Conservation (phyloP, 2,113 vertebrate species). For the Pachypanchax playfairii region DNA sequence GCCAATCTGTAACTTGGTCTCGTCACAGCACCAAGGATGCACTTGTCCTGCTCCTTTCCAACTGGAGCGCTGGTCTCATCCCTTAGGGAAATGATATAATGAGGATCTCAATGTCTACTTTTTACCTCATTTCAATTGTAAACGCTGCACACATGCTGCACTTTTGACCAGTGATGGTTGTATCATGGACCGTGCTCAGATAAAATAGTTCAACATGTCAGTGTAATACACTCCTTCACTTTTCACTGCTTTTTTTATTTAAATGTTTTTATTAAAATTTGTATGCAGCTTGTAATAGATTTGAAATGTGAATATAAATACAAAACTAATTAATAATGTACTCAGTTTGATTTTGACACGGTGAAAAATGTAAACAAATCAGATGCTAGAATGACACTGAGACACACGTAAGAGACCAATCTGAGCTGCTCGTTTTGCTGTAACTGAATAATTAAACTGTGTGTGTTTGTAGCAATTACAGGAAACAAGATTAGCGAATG, state of each 20-base stretch:
- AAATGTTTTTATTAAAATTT: background rate
- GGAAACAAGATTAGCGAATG: conserved; percentile 55
- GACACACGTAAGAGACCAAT: too few species aligned
- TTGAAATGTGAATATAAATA: background rate
- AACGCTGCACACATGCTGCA: conserved; percentile 72
- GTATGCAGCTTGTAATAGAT: background rate
- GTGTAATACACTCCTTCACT: conserved; percentile 32
- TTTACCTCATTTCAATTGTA: conserved; percentile 82
- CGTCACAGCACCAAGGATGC: conserved; percentile 45
- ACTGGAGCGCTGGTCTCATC: conserved; percentile 61
- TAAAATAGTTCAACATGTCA: conserved; percentile 75
- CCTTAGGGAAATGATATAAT: conserved; percentile 78
- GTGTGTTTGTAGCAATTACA: conserved; percentile 60
- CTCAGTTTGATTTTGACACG: background rate
- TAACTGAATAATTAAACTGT: conserved; percentile 31
- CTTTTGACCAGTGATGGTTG: conserved; percentile 78
- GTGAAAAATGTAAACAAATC: background rate
- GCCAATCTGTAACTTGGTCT: conserved; percentile 55
- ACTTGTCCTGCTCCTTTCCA: conserved; percentile 56
- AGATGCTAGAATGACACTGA: too few species aligned
- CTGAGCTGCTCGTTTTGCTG: background rate
- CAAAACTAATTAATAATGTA: background rate
- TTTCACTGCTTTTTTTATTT: conserved; percentile 2
- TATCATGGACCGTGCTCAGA: conserved; percentile 72
- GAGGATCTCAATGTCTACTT: conserved; percentile 72